Base-by-base conservation (phyloP, 2,113 vertebrate species). In the Pitta sordida region DNA sequence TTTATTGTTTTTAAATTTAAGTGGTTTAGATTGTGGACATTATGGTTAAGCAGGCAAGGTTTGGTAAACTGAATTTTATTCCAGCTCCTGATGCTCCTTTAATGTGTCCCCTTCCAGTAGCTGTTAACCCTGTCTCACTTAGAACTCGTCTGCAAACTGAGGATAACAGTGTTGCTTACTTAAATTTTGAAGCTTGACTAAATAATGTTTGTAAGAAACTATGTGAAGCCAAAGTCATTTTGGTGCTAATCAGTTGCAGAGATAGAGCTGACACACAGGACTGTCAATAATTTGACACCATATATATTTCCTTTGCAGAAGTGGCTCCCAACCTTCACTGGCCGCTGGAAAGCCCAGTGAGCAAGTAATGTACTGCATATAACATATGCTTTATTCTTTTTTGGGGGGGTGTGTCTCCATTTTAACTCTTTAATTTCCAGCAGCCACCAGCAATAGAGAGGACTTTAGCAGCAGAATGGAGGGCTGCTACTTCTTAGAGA, bases 301-400 rank as follows among this genome's bases (percentile, higher is more conserved):
- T 90, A 91, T 94, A 88, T 75, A 93, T 96, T 95, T 96, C 94
- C 90, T 91, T 86, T 88, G 81, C 85, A 83, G 90, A 93, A 93
- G 93, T 93, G 83, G 93, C 96, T 96, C 92, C 90, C 90, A 95
- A 94, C 59, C 67, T 88, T 94, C 93, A 77, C 63, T 39, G 86
- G 88, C 92, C 95, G 90, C 51, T 81, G 96, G 96, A 94, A 96
- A 96, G 85, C 55, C 79, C 83, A 74, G 39, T 39, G 55, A 95
- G 70, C 65, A 73, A 93, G 51, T 71, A 94, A 95, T 8, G 1
- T 64, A 63, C 85, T 86, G 55, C 76, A 55, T 86, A 8, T 55
- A 95, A 90, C 48, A 83, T 86, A 70, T 83, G 85, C 82, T 93
- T 77, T 83, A 52, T n/a, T 90, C 37, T 86, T 93, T 96, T 85